Evolutionary conservation across 2,888 invertebrate genomes (phyloP), one percentile per base, ranked within the genome.

Genomic region (Chaitophorus viminalis): DNA sequence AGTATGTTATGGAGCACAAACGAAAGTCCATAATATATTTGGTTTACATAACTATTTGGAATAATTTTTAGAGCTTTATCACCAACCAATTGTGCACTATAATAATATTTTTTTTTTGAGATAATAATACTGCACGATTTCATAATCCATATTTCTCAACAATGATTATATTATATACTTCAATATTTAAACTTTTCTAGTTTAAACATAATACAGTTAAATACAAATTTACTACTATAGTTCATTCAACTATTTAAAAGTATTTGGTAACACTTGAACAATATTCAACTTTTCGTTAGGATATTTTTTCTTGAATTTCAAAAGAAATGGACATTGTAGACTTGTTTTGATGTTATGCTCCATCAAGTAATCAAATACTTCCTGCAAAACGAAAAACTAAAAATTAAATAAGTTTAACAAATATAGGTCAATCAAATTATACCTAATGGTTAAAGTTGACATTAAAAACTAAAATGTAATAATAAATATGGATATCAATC

Each of bases 71-170:
- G 92, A 8, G 95, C 96, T 90, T 96, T 95, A 89, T 94, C 93
- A 1, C 95, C 94, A 87, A 94, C 92, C 89, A 93, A 93, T 90
- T 96, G 94, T 94, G 96, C 96, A 90, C 94, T 94, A 90, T 95
- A 95, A 92, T 95, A 97, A 91, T 94, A 95, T 91, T 94, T 95
- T 91, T 95, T 95, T 86, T 96, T 93, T 90, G 96, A n/a, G n/a
- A n/a, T n/a, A 95, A 92, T 95, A 95, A 93, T 97, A 98, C 91
- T 95, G 94, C 90, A 97, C 86, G 52, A 89, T 89, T 89, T 90
- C 89, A 72, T 89, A 89, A 83, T 90, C 90, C 90, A 90, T 90
- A 54, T 83, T 89, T 36, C 3, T 8, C 36, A 65, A 65, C 3
- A 17, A 65, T 60, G 14, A 54, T 18, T 33, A 25, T 52, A 52